Base-by-base conservation (phyloP, 2,113 vertebrate species). In the Apteryx owenii region DNA sequence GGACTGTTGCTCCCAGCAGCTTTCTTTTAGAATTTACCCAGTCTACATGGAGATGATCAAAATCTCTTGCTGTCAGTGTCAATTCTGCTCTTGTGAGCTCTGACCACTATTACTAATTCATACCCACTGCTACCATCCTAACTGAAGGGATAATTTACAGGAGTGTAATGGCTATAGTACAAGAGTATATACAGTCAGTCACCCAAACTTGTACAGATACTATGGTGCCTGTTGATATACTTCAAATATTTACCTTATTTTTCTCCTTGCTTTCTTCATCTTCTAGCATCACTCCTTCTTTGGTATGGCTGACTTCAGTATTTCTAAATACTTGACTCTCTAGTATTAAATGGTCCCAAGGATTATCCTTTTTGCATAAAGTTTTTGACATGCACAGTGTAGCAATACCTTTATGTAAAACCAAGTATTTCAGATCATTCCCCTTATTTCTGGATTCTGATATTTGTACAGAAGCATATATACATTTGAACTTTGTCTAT, bases 21-120 rank as follows among this genome's bases (percentile, higher is more conserved):
- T 31, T 2, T 44, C 14, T 77, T 77, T 69, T 38, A 81, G 94
- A 91, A 61, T 14, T 10, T 2, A 84, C 13, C 4, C 0, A 29
- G 25, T 75, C 77, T 42, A 25, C 0, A 0, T 20, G 7, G 6
- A 33, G 60, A 21, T 36, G 19, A 53, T 42, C 12, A 78, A 81
- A 91, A 62, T 42, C 28, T 60, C 42, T 64, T 73, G 8, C 38
- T 72, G 12, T 50, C 12, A 29, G 17, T 0, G 1, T 0, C 68
- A 4, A 61, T 51, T 38, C 7, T 12, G 0, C 12, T 86, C 12
- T 53, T 83, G 9, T 8, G 31, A 88, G 21, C 78, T 81, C 73
- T 89, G 6, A 3, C 15, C 15, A 7, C 22, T 46, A 28, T 15
- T 64, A 25, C 20, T 64, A 64, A 22, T 36, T 64, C 46, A 48